Percentiles rank a stretch among this genome's conserved stretches.
phyloP scores from a whole-genome alignment of 2,113 vertebrate species.

The Porphyrio hochstetteri region DNA sequence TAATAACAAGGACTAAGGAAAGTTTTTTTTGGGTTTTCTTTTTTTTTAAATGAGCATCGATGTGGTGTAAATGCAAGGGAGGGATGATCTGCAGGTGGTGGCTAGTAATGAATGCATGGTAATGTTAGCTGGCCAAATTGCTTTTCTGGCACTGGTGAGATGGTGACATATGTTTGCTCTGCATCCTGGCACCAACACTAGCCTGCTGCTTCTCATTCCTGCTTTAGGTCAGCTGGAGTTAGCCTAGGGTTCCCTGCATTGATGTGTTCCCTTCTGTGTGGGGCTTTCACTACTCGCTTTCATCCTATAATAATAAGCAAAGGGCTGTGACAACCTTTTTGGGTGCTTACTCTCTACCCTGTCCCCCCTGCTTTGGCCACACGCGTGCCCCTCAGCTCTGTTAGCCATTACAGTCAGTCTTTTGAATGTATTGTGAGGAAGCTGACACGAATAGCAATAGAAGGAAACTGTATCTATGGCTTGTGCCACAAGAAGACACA shows the following conservation, averaged over 20 bases:
- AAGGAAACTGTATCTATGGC: background rate
- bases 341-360: too few relatives aligned
- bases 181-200: background rate
- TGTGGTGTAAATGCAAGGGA: background rate
- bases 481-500: background rate
- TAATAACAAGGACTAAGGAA: background rate
- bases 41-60: background rate
- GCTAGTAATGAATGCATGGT: background rate
- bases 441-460: background rate
- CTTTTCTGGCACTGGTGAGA: background rate
- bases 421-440: background rate
- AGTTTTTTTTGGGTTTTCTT: too few relatives aligned
- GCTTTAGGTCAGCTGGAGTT: background rate
- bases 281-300: background rate
- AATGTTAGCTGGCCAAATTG: background rate
- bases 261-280: background rate
- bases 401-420: background rate
- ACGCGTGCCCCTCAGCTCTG: accelerated
- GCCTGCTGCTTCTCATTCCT: background rate
- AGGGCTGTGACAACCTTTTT: too few relatives aligned
- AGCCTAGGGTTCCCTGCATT: background rate
- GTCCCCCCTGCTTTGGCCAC: background rate
- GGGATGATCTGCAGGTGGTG: background rate
- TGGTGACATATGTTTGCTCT: background rate
- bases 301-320: background rate